phyloP scores from a whole-genome alignment of 1,140 invertebrate genomes.

The Neotoxoptera formosana region DNA sequence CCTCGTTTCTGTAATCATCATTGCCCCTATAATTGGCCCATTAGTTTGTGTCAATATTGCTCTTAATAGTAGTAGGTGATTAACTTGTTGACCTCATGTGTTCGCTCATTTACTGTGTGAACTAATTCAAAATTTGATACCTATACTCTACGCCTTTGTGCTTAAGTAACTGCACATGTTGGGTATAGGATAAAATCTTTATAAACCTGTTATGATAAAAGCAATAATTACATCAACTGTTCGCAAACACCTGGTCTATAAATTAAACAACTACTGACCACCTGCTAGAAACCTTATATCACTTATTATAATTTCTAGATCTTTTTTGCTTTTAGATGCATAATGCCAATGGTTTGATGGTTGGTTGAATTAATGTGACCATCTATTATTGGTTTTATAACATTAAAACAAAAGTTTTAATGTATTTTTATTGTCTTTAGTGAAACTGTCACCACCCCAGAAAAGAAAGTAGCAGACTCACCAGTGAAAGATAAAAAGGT shows the following conservation, averaged over 20 bases:
- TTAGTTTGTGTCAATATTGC: not conserved
- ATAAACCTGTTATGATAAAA: not conserved
- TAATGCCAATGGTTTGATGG: not conserved
- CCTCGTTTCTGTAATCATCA: not conserved
- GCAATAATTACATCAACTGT: not conserved
- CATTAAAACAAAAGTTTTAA: not conserved
- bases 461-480: constrained; percentile 49
- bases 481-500: constrained; percentile 47
- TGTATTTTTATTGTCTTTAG: not conserved
- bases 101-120: not conserved
- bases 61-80: not conserved
- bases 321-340: not conserved
- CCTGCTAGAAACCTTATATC: not conserved
- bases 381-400: not conserved
- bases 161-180: not conserved
- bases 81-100: not conserved
- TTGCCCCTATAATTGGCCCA: not conserved
- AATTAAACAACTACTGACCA: not conserved
- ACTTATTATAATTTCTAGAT: not conserved
- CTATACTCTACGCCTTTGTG: not conserved
- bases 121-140: not conserved
- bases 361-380: not conserved
- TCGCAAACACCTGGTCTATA: not conserved
- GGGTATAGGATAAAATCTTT: not conserved
- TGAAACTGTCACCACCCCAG: constrained; percentile 47